Evolutionary conservation across 2,888 invertebrate species (phyloP), one percentile per base, ranked within the genome.

Genomic region (Ectropis crepuscularia): DNA sequence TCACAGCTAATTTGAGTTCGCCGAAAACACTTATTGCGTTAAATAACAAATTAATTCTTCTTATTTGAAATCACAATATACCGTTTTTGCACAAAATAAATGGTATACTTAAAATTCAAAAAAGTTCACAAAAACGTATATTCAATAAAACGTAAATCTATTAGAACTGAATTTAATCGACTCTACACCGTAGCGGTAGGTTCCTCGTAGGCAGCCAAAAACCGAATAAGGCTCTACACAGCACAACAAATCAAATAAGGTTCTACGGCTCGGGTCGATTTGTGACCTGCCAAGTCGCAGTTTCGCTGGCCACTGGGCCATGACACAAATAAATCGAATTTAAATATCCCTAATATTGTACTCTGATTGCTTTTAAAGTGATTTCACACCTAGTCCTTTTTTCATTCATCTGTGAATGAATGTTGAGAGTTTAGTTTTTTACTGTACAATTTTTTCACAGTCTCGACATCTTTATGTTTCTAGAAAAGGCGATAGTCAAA

Each of bases 261-360:
- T 28, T 28, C 16, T 28, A 28, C 48, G 46, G 48, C 49, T 49
- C 49, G 45, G 45, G 53, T 10, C 41, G 16, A n/a, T 9, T 46
- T 38, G 62, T 48, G 49, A 53, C 51, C 59, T 58, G 47, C 59
- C 66, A 47, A 59, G 41, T 6, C 58, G 64, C 41, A 46, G 50
- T 46, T 51, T 45, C 55, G 47, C 62, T 53, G 41, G 28, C 60
- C 65, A 71, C 71, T 71, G 68, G 54, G 50, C 61, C 67, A 48
- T 60, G 57, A 63, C 57, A 57, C 11, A 41, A 11, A 65, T 53
- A 51, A 54, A 62, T 57, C 53, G 36, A 54, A 53, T 67, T 69
- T 67, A 71, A 70, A 70, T 65, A 63, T 57, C 50, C 37, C 12
- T 50, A 28, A 39, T 68, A 59, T 50, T 61, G 57, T 53, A 63